Conservation (phyloP, 2,113 vertebrate genomes). For the Rhea americana region DNA sequence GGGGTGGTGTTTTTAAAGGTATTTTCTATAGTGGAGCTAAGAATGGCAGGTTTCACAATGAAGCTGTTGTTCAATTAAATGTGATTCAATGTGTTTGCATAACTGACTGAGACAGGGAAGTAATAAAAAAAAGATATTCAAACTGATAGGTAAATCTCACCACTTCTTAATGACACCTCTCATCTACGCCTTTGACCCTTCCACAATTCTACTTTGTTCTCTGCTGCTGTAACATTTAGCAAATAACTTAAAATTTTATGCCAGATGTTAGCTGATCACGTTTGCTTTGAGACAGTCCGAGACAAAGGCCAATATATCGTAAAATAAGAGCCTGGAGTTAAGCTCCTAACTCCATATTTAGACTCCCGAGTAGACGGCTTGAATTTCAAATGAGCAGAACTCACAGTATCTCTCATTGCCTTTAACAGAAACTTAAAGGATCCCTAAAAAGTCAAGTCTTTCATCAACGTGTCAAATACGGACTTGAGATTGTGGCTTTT, state of each 20-base stretch:
- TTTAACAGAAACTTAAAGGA: background rate
- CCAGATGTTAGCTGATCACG: background rate
- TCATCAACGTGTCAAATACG: background rate
- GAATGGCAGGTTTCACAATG: slow-evolving; percentile 58
- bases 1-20: slow-evolving; percentile 33
- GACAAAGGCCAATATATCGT: slow-evolving; percentile 32
- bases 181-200: slow-evolving; percentile 39
- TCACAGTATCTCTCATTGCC: background rate
- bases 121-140: slow-evolving; percentile 39
- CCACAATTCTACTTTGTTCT: slow-evolving; percentile 2
- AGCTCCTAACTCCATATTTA: slow-evolving; percentile 7
- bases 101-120: slow-evolving; percentile 26
- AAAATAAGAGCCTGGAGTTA: slow-evolving; percentile 2
- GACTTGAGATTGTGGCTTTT: background rate
- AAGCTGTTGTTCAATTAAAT: slow-evolving; percentile 47
- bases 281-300: background rate
- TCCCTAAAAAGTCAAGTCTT: background rate
- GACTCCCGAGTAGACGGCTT: background rate
- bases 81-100: slow-evolving; percentile 41
- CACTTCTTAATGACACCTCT: slow-evolving; percentile 6
- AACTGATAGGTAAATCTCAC: slow-evolving; percentile 24
- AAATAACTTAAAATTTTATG: slow-evolving; percentile 26
- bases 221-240: background rate
- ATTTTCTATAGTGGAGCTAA: slow-evolving; percentile 43
- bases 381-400: background rate